Percentiles rank a stretch among this genome's conserved stretches.
These are phyloP conservation scores for Paracyclopina nana DNA, from an alignment of 1,140 invertebrate species.

Conservation along the genomic window DNA sequence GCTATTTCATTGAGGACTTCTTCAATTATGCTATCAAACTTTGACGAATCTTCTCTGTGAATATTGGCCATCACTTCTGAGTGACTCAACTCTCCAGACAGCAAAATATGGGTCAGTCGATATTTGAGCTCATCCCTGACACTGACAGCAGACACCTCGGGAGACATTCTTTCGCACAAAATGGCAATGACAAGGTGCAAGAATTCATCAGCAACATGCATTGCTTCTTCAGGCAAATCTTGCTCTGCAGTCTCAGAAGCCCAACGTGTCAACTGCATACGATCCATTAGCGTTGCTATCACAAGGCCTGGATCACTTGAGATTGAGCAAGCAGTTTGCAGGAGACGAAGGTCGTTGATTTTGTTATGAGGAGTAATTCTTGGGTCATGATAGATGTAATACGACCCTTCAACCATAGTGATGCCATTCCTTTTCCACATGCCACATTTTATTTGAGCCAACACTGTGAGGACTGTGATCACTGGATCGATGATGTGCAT, in stretches of 20 bases:
- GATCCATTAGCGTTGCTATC: neutral
- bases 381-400: too few species aligned
- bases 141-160: too few species aligned
- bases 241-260: neutral
- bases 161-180: neutral
- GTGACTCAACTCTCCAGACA: slow-evolving; percentile 77
- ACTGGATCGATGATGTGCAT: neutral
- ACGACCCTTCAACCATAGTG: too few species aligned
- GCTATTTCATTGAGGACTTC: slow-evolving; percentile 68
- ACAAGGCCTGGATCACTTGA: slow-evolving; percentile 8
- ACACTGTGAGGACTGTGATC: neutral
- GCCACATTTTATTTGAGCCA: slow-evolving; percentile 53
- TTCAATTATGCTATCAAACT: neutral
- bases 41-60: neutral
- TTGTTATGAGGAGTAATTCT: too few species aligned
- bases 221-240: neutral
- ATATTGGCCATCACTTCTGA: slow-evolving; percentile 57
- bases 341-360: neutral
- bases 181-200: neutral
- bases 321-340: slow-evolving; percentile 10
- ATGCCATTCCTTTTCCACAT: slow-evolving; percentile 98
- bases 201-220: slow-evolving; percentile 1
- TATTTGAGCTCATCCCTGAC: neutral
- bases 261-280: slow-evolving; percentile 2
- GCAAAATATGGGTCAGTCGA: slow-evolving; percentile 75